Evolutionary conservation across 2,113 vertebrate genomes (phyloP), one percentile per base, ranked within the genome.

Genomic region (Megatriorchis doriae): DNA sequence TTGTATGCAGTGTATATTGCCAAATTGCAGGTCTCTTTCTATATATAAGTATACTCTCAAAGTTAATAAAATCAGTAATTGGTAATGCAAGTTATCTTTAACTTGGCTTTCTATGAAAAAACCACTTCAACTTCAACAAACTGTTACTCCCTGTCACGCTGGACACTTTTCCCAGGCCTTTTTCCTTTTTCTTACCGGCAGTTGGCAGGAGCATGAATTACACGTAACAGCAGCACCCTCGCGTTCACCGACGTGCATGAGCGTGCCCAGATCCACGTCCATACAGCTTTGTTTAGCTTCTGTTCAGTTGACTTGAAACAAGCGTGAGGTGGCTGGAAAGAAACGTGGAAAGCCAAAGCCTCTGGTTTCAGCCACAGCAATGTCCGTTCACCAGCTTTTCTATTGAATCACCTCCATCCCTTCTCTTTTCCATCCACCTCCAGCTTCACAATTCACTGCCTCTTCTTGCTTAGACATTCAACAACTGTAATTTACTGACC

Each of bases 1-100:
- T 91, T 92, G 83, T 87, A 74, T 67, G 82, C 1, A 16, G 68
- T 72, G 85, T 94, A 70, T 83, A 90, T 94, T 96, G 93, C 96
- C 96, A 97, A 97, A 97, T 95, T 96, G 84, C 53, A 96, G 85
- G 93, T 92, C 80, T 96, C 78, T 90, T 58, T 88, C 52, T 71
- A 14, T 70, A 17, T 74, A 52, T 67, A 87, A 94, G 75, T 72
- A 65, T 67, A 85, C 40, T 78, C 88, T 95, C 88, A 36, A 95
- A 96, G 84, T 72, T 93, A 95, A 92, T 95, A 86, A 96, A 94
- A 89, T 91, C 81, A 71, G 70, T 82, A 96, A 87, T 21, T 38
- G 52, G 82, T 74, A 92, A 42, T 61, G 36, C 42, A 89, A 84
- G 62, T 36, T 85, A 81, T 63, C 74, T 96, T 86, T 79, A 78